phyloP scores from a whole-genome alignment of 2,797 vertebrate genomes.

The Psittacula derbiana region DNA sequence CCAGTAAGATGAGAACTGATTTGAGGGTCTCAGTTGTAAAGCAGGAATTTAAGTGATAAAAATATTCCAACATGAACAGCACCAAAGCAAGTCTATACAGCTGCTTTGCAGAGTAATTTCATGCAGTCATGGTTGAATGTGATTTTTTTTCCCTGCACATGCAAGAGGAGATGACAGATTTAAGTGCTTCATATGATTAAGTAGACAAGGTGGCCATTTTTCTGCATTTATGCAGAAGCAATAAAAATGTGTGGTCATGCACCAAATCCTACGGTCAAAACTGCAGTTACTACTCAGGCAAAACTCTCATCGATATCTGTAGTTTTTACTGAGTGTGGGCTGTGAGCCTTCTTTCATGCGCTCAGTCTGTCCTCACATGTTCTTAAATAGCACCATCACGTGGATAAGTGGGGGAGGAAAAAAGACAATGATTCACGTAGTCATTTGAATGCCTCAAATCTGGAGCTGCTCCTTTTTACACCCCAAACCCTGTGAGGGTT shows the following conservation, averaged over 20 bases:
- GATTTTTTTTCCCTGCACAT: not conserved
- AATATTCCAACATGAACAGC: not conserved
- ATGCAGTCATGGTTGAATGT: not conserved
- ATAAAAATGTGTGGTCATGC: conserved; percentile 28
- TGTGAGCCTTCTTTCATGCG: not conserved
- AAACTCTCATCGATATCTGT: not conserved
- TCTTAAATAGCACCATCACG: conserved; percentile 20
- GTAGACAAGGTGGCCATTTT: conserved; percentile 26
- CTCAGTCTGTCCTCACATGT: not conserved
- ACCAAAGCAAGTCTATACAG: not conserved
- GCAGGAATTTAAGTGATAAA: not conserved
- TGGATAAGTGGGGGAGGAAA: not conserved
- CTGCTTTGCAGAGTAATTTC: conserved; percentile 24
- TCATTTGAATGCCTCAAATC: not conserved
- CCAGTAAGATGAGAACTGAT: not conserved
- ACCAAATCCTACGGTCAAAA: conserved; percentile 41
- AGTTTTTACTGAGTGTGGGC: not conserved
- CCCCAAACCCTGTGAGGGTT: not conserved
- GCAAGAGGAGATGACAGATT: conserved; percentile 31
- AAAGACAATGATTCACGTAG: fast-evolving
- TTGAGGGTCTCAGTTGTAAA: not conserved
- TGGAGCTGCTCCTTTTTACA: not conserved
- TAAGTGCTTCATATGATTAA: conserved; percentile 49
- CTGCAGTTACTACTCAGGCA: not conserved
- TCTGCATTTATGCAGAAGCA: conserved; percentile 49